These are phyloP conservation scores for Procapra przewalskii DNA, from an alignment of 2,113 vertebrate species.

Conservation along the genomic window DNA sequence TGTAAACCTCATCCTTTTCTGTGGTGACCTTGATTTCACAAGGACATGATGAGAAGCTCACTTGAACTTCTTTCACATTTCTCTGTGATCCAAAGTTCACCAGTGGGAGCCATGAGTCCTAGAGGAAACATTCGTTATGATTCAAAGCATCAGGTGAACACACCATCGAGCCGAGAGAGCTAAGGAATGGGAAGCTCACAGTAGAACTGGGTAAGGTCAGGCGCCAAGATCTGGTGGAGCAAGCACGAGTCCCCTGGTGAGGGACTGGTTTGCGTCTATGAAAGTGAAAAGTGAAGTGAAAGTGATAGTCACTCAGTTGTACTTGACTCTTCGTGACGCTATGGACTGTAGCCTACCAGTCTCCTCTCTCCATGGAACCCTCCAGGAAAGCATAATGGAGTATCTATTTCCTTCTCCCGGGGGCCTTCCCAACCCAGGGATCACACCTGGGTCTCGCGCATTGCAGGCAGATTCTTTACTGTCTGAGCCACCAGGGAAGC, in stretches of 20 bases:
- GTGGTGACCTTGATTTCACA: neutral
- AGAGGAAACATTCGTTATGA: neutral
- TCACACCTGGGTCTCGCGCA: accelerated
- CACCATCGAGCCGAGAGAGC: accelerated
- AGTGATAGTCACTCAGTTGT: neutral
- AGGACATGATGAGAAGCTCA: neutral
- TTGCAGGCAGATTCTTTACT: neutral
- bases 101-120: neutral
- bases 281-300: neutral
- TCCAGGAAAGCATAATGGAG: neutral
- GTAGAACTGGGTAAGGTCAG: neutral
- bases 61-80: neutral
- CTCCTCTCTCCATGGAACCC: neutral
- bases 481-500: neutral
- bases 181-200: neutral
- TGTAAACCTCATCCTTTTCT: neutral
- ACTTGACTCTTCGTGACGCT: neutral
- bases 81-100: neutral
- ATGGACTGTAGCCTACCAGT: neutral
- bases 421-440: neutral
- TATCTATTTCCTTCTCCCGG: neutral
- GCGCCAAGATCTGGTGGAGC: neutral
- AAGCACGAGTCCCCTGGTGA: neutral
- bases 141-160: neutral
- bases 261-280: neutral